phyloP scores from a whole-genome alignment of 2,113 vertebrate species.

The Syrrhaptes paradoxus region DNA sequence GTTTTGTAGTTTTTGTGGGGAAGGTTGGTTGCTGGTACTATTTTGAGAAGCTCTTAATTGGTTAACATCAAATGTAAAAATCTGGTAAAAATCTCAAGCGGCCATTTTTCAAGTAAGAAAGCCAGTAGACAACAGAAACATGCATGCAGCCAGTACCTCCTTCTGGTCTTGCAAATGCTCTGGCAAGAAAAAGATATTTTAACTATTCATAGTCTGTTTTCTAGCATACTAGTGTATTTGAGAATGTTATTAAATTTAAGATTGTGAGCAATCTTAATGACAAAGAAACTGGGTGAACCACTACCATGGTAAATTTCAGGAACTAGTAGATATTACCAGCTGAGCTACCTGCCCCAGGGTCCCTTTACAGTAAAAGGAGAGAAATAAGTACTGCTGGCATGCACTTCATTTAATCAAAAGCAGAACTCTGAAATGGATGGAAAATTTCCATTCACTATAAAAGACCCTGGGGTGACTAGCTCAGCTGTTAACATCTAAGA shows the following conservation, averaged over 20 bases:
- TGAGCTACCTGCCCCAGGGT: neutral
- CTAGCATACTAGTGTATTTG: neutral
- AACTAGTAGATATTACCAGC: neutral
- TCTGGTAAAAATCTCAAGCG: neutral
- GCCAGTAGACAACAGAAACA: neutral
- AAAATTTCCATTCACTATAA: neutral
- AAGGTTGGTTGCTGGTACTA: neutral
- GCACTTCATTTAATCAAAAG: neutral
- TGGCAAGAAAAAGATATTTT: neutral
- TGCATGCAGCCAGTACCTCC: neutral
- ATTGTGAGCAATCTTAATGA: neutral
- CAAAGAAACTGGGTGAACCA: neutral
- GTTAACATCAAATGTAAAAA: neutral
- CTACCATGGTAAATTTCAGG: neutral
- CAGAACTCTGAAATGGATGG: neutral
- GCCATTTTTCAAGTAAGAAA: neutral
- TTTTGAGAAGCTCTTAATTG: neutral
- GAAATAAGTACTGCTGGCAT: neutral
- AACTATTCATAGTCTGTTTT: neutral
- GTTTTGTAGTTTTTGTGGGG: neutral
- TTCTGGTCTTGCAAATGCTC: neutral
- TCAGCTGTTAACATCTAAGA: neutral
- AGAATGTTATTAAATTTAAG: neutral
- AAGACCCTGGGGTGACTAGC: neutral
- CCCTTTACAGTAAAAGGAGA: neutral